These are phyloP conservation scores for Apocheima hispidaria DNA, from an alignment of 2,888 invertebrate species.

Conservation along the genomic window DNA sequence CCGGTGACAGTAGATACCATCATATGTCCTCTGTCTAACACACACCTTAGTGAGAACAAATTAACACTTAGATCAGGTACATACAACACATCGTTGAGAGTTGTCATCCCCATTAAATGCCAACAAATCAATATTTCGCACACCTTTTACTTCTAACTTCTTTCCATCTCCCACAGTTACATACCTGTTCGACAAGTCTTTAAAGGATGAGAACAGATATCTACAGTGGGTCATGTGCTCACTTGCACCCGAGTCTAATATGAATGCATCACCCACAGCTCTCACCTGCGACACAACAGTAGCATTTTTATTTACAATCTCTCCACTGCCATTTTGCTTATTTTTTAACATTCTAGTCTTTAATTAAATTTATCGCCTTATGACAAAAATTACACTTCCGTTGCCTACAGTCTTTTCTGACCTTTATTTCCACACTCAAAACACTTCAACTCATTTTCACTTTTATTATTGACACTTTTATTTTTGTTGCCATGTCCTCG, in stretches of 20 bases:
- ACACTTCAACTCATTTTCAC: too few species aligned
- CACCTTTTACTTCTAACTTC: neutral
- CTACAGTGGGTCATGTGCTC: neutral
- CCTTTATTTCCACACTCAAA: too few species aligned
- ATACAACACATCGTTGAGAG: conserved; percentile 4
- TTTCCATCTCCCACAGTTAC: conserved; percentile 8
- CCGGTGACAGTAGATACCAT: conserved; percentile 4
- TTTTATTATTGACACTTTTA: too few species aligned
- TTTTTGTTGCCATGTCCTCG: too few species aligned
- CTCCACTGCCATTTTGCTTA: neutral
- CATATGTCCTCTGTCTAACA: neutral
- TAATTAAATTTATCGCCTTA: too few species aligned
- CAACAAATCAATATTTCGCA: neutral
- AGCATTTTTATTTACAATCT: neutral
- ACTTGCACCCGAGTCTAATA: neutral
- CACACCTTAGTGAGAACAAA: neutral
- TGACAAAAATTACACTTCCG: too few species aligned
- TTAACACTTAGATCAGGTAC: neutral
- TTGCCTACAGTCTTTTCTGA: too few species aligned
- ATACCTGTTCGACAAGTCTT: neutral
- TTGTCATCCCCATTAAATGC: neutral
- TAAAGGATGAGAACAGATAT: neutral
- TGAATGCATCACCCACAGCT: neutral
- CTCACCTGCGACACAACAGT: neutral
- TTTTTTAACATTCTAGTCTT: too few species aligned